phyloP scores from a whole-genome alignment of 2,888 invertebrate species.

The Deroplatys truncata region DNA sequence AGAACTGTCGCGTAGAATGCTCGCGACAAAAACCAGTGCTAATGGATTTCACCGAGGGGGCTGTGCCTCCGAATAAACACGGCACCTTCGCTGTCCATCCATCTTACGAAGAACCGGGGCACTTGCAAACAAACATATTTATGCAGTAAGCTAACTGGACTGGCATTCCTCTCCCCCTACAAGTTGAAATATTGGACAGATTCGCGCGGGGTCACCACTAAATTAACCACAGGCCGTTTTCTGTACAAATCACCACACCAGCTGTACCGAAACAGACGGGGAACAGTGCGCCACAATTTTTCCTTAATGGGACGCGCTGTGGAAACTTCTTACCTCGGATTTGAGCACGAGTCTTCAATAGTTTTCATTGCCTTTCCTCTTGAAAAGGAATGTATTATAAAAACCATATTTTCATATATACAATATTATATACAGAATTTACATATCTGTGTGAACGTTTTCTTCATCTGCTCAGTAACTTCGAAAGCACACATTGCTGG shows the following conservation, averaged over 20 bases:
- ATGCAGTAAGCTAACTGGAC: not conserved
- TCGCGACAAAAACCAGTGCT: not conserved
- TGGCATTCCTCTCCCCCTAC: not conserved
- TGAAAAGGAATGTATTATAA: too few relatives aligned
- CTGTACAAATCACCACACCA: not conserved
- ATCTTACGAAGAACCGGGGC: not conserved
- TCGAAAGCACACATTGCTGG: too few relatives aligned
- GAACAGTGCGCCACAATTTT: not conserved
- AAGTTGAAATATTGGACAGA: not conserved
- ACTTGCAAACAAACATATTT: not conserved
- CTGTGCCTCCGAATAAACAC: not conserved
- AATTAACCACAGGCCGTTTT: not conserved
- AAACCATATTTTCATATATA: too few relatives aligned
- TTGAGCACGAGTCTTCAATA: too few relatives aligned
- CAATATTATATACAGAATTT: too few relatives aligned
- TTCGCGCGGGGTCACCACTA: not conserved
- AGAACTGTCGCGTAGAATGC: not conserved
- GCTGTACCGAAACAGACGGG: not conserved
- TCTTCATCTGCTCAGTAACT: too few relatives aligned
- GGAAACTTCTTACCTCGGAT: too few relatives aligned
- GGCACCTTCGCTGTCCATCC: not conserved
- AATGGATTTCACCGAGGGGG: not conserved
- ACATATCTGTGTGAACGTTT: too few relatives aligned
- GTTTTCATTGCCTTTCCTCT: too few relatives aligned
- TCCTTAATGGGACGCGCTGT: not conserved